Conservation (phyloP, 2,113 vertebrate genomes). For the Cygnus buccinator region DNA sequence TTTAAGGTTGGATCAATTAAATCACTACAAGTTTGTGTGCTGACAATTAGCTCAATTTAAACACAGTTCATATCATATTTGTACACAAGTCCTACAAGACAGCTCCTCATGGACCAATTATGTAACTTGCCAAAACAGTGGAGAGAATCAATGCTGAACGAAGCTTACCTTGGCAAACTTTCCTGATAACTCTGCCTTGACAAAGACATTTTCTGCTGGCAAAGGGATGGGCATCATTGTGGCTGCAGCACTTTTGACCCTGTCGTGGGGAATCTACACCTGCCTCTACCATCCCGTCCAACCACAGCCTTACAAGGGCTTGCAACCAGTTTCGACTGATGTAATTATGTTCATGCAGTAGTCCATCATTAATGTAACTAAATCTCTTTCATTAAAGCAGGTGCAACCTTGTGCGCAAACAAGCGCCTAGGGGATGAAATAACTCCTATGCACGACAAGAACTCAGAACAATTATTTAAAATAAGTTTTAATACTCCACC, state of each 20-base stretch:
- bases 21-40: neutral
- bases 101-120: neutral
- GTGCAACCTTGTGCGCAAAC: constrained; percentile 31
- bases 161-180: constrained; percentile 41
- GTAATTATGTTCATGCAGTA: constrained; percentile 27
- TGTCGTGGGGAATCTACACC: constrained; percentile 6
- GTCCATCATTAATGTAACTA: constrained; percentile 49
- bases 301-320: neutral
- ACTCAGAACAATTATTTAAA: constrained; percentile 42
- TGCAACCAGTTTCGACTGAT: constrained; percentile 38
- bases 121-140: neutral
- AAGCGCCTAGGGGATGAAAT: constrained; percentile 65
- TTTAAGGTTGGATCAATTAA: neutral
- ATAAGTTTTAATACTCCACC: constrained; percentile 44
- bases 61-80: neutral
- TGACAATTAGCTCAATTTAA: neutral
- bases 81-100: neutral
- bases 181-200: constrained; percentile 32
- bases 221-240: constrained; percentile 33
- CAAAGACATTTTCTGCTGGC: constrained; percentile 46
- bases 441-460: constrained; percentile 36
- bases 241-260: constrained; percentile 54
- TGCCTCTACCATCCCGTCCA: neutral
- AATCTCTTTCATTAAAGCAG: constrained; percentile 49
- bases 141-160: neutral